These are phyloP conservation scores for Timema cristinae DNA, from an alignment of 2,888 invertebrate genomes.

Conservation along the genomic window DNA sequence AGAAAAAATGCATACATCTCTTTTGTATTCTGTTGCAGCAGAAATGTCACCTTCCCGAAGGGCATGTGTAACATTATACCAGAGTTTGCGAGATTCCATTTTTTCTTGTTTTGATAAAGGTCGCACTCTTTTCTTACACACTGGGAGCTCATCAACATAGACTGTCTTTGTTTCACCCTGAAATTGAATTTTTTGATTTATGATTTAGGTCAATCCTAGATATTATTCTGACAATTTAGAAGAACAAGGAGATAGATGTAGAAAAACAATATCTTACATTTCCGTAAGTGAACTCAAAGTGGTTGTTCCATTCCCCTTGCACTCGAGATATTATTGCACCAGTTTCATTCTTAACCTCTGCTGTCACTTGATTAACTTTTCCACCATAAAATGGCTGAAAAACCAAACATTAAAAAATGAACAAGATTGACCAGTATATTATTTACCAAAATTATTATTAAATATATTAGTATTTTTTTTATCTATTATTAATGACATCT, in stretches of 20 bases:
- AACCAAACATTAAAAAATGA: too few relatives aligned
- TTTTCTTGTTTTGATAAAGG: slow-evolving; percentile 44
- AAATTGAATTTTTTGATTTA: slow-evolving; percentile 6
- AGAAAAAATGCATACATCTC: slow-evolving; percentile 28
- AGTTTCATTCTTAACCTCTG: slow-evolving; percentile 45
- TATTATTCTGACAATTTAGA: background rate
- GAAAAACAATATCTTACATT: slow-evolving; percentile 39
- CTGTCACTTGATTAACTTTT: slow-evolving; percentile 47
- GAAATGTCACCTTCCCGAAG: slow-evolving; percentile 43
- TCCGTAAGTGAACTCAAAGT: slow-evolving; percentile 44
- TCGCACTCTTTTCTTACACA: slow-evolving; percentile 44
- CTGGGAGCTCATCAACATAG: slow-evolving; percentile 38
- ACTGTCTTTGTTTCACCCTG: slow-evolving; percentile 41
- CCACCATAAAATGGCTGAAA: slow-evolving; percentile 28
- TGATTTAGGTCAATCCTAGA: background rate
- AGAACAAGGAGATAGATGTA: slow-evolving; percentile 14
- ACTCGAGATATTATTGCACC: slow-evolving; percentile 43
- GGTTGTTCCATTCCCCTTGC: slow-evolving; percentile 49
- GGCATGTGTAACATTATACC: slow-evolving; percentile 48
- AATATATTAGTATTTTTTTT: too few relatives aligned
- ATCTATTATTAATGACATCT: too few relatives aligned
- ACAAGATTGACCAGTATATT: too few relatives aligned
- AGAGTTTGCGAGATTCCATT: slow-evolving; percentile 48
- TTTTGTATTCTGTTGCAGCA: slow-evolving; percentile 46
- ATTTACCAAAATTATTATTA: too few relatives aligned